A percentile compares a stretch with the other conserved stretches of the same genome.
These are phyloP conservation scores for Mastomys coucha DNA, from an alignment of 2,113 vertebrate species.

Conservation along the genomic window DNA sequence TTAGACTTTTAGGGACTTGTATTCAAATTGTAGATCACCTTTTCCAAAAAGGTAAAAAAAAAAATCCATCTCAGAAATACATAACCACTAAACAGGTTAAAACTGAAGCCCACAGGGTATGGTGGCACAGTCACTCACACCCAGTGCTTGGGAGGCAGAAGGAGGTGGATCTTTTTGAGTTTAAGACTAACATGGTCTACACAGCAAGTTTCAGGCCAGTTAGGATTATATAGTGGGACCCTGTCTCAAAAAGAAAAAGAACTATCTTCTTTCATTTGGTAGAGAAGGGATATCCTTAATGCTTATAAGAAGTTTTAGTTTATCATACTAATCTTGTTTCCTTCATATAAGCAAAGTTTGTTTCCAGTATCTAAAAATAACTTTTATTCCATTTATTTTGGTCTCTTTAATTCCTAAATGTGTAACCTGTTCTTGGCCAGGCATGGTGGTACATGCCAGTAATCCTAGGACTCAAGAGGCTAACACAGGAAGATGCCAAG, in stretches of 20 bases:
- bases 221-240: not conserved
- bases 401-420: constrained; percentile 21
- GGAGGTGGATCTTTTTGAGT: not conserved
- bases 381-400: constrained; percentile 12
- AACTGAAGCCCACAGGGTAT: not conserved
- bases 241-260: not conserved
- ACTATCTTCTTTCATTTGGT: not conserved
- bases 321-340: not conserved
- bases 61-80: not conserved
- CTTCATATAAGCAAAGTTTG: not conserved
- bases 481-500: not conserved
- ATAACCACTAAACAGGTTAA: not conserved
- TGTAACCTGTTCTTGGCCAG: not conserved
- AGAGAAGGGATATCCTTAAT: not conserved
- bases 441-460: not conserved
- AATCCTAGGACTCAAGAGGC: not conserved
- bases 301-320: not conserved
- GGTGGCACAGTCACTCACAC: not conserved
- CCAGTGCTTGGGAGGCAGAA: not conserved
- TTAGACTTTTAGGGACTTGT: not conserved
- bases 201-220: not conserved
- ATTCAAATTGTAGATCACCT: not conserved
- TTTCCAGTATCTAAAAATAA: constrained; percentile 31
- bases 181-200: not conserved
- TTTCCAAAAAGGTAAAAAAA: not conserved